Evolutionary conservation across 1,140 invertebrate species (phyloP).

Genomic region (Asobara japonica): DNA sequence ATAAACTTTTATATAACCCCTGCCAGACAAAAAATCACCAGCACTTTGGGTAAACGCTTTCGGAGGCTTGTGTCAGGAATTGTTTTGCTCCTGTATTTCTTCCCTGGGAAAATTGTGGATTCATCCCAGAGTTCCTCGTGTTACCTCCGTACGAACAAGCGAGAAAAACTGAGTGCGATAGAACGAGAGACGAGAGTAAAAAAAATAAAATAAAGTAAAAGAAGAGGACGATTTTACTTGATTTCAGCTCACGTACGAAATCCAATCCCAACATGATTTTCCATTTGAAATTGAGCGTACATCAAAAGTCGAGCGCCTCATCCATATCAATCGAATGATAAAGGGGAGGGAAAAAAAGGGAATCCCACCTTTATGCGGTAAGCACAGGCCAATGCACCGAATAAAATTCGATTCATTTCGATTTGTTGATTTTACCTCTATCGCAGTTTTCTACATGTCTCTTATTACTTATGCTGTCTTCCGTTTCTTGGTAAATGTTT

Average conservation of each 20-base stretch:
- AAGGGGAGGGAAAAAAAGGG: neutral
- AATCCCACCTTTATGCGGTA: slow-evolving; percentile 8
- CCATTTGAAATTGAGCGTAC: slow-evolving; percentile 67
- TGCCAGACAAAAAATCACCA: neutral
- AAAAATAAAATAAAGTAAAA: slow-evolving; percentile 38
- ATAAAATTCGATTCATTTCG: slow-evolving; percentile 31
- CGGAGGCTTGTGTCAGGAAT: neutral
- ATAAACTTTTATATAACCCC: neutral
- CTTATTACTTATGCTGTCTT: no score
- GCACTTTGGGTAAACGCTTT: slow-evolving; percentile 1
- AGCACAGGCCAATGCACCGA: slow-evolving; percentile 6
- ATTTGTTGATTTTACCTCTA: slow-evolving; percentile 22
- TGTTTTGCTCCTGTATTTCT: neutral
- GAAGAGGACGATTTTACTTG: slow-evolving; percentile 47
- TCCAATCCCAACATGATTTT: slow-evolving; percentile 64
- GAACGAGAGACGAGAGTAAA: neutral
- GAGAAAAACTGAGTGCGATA: slow-evolving; percentile 14
- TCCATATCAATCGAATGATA: slow-evolving; percentile 62
- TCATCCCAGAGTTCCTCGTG: slow-evolving; percentile 34
- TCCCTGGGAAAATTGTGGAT: slow-evolving; percentile 22
- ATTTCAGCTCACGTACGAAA: slow-evolving; percentile 63
- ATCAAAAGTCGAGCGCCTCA: slow-evolving; percentile 61
- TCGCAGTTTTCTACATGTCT: neutral
- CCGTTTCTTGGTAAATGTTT: no score
- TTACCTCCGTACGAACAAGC: slow-evolving; percentile 42